Percentiles rank a stretch among this genome's conserved stretches.
phyloP scores from a whole-genome alignment of 2,797 vertebrate genomes.

The Tachyglossus aculeatus region DNA sequence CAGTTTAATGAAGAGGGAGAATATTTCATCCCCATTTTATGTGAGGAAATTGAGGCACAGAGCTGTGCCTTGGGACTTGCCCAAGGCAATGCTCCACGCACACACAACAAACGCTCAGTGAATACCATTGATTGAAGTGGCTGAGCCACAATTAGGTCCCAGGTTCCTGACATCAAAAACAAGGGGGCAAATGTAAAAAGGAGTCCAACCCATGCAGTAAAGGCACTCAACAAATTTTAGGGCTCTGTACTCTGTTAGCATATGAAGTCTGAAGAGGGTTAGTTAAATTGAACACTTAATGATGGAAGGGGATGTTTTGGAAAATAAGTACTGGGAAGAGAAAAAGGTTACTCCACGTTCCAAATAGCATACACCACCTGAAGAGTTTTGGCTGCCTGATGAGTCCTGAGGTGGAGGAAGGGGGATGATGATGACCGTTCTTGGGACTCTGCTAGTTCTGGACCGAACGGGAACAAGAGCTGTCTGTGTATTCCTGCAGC shows the following conservation, averaged over 20 bases:
- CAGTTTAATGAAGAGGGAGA: too few species aligned
- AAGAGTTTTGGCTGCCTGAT: neutral
- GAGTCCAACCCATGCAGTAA: too few species aligned
- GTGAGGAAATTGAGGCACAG: too few species aligned
- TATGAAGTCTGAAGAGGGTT: neutral
- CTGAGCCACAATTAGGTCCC: too few species aligned
- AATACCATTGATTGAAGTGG: too few species aligned
- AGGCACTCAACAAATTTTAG: too few species aligned
- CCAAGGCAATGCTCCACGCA: too few species aligned
- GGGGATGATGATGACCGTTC: neutral
- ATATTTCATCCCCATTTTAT: too few species aligned
- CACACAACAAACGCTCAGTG: too few species aligned
- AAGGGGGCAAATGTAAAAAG: neutral
- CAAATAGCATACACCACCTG: neutral
- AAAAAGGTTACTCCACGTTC: neutral
- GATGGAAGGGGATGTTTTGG: neutral
- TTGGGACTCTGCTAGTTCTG: neutral
- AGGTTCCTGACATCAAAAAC: neutral
- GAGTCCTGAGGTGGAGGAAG: neutral
- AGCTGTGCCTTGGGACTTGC: too few species aligned
- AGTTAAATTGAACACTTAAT: neutral
- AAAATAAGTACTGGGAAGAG: neutral
- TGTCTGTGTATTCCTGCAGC: accelerated
- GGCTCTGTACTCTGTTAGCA: too few species aligned
- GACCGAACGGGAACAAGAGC: neutral